phyloP scores from a whole-genome alignment of 2,888 invertebrate genomes.

The Cinara cedri region DNA sequence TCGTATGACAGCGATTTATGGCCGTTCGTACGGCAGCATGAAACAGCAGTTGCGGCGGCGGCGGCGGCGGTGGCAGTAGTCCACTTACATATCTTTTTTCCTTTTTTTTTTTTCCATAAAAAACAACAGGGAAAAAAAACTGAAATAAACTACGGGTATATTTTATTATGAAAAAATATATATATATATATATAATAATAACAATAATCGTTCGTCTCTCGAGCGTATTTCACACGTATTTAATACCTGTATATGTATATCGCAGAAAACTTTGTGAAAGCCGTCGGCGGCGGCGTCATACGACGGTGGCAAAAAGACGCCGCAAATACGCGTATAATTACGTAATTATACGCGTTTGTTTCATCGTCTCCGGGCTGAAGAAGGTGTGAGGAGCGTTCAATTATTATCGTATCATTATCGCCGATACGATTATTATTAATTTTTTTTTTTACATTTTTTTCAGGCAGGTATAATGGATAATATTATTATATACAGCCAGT shows the following conservation, averaged over 20 bases:
- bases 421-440: neutral
- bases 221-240: slow-evolving; percentile 40
- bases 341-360: slow-evolving; percentile 35
- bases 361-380: slow-evolving; percentile 30
- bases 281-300: slow-evolving; percentile 7
- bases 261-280: slow-evolving; percentile 55
- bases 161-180: too few relatives aligned
- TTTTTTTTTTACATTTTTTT: too few relatives aligned
- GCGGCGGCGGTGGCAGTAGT: too few relatives aligned
- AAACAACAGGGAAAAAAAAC: neutral
- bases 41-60: neutral
- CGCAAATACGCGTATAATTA: slow-evolving; percentile 54
- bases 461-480: too few relatives aligned
- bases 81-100: slow-evolving; percentile 4
- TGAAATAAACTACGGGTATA: too few relatives aligned
- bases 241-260: too few relatives aligned
- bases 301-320: slow-evolving; percentile 39
- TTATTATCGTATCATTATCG: slow-evolving; percentile 14
- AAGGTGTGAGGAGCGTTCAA: slow-evolving; percentile 51
- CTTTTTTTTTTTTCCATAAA: too few relatives aligned
- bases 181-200: neutral
- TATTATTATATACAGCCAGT: neutral
- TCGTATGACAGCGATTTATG: slow-evolving; percentile 54
- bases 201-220: too few relatives aligned
- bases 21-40: neutral